Percentiles rank a stretch among this genome's conserved stretches.
Conservation (phyloP, 2,888 invertebrate species). For the Operophtera brumata region DNA sequence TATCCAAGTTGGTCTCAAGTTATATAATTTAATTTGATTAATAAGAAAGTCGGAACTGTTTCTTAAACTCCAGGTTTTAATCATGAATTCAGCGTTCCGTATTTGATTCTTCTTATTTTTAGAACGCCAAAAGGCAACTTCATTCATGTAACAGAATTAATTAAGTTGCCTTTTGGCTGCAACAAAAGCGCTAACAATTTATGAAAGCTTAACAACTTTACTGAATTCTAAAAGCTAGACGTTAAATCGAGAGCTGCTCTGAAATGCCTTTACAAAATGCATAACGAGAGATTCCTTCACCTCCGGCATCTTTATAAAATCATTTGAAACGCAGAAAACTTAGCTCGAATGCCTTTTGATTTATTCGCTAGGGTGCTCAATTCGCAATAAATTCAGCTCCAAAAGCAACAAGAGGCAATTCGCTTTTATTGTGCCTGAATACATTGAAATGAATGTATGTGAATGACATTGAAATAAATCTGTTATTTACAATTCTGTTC, state of each 20-base stretch:
- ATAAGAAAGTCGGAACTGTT: constrained; percentile 24
- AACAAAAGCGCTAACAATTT: too few relatives aligned
- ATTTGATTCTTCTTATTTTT: neutral
- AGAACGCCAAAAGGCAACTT: too few relatives aligned
- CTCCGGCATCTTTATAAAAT: constrained; percentile 14
- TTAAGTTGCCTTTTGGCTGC: too few relatives aligned
- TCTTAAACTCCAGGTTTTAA: neutral
- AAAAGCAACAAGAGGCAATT: constrained; percentile 33
- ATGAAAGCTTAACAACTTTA: too few relatives aligned
- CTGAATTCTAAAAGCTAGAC: too few relatives aligned
- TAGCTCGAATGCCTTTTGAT: constrained; percentile 22
- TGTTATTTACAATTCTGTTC: constrained; percentile 17
- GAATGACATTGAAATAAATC: constrained; percentile 31
- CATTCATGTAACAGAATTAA: too few relatives aligned
- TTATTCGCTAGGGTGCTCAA: constrained; percentile 30
- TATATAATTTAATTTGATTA: constrained; percentile 36
- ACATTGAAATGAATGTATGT: constrained; percentile 34
- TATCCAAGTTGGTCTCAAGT: constrained; percentile 30
- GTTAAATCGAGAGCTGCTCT: neutral
- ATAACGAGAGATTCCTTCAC: neutral
- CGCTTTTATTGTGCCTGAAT: constrained; percentile 32
- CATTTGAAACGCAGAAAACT: constrained; percentile 14
- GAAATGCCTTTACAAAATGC: neutral
- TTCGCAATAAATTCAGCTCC: constrained; percentile 31
- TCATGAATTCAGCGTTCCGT: neutral